Evolutionary conservation across 2,888 invertebrate genomes (phyloP), one percentile per base, ranked within the genome.

Genomic region (Lottia scabra): DNA sequence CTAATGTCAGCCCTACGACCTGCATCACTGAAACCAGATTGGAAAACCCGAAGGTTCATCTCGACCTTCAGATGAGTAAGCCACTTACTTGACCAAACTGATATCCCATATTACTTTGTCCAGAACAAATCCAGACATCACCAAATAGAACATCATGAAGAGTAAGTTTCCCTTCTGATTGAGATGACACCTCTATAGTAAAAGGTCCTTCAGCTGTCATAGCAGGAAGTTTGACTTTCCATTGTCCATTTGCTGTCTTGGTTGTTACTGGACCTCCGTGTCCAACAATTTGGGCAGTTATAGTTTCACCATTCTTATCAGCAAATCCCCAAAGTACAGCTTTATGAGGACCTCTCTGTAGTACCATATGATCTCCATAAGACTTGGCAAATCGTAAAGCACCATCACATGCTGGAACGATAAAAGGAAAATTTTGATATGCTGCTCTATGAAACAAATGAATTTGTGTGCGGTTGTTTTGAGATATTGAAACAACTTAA

Each of bases 91-190:
- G 62, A 3, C 43, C 16, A n/a, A 75, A 15, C 10, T 38, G 23
- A 70, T 78, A 76, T 73, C 74, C 71, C 81, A 80, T 80, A 68
- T 81, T 81, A 71, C 80, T 78, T 70, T 83, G 80, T 27, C 83
- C 83, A 45, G 81, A 80, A 71, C 83, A 83, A 12, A 83, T 8
- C 83, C 83, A 83, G 26, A 83, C 81, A 68, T 83, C 83, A 2
- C 83, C 83, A 72, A 83, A 84, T 46, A 84, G 70, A n/a, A 83
- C 82, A 73, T 81, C 76, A 12, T 67, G 68, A 6, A 83, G 63
- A 12, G 23, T 27, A 15, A 77, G 71, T 65, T 48, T 13, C 19
- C 70, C 44, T 63, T 71, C 8, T 15, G 64, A 56, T 5, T 38
- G 38, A 3, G 67, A 43, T 76, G 65, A 56, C 12, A 77, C 80